Conservation (phyloP, 2,113 vertebrate genomes). For the Gymnobelideus leadbeateri region DNA sequence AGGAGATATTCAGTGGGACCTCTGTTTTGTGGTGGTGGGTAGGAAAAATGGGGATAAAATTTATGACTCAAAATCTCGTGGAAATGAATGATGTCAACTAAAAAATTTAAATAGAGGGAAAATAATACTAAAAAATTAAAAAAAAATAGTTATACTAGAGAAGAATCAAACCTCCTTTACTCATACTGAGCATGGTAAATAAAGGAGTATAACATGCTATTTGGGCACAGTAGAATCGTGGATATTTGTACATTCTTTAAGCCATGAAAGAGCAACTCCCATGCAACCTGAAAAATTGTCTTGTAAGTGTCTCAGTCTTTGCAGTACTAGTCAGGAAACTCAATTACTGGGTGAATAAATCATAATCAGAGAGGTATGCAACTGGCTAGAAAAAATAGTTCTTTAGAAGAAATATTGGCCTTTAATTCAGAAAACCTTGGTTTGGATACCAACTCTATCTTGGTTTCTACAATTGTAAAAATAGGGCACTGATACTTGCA, state of each 20-base stretch:
- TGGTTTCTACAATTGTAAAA: neutral
- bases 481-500: neutral
- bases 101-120: too few relatives aligned
- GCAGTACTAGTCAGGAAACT: neutral
- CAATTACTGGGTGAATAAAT: neutral
- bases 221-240: accelerated
- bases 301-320: neutral
- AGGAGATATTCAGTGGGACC: too few relatives aligned
- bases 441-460: neutral
- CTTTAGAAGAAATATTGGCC: too few relatives aligned
- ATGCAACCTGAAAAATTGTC: neutral
- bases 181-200: accelerated
- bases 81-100: too few relatives aligned
- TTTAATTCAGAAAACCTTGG: neutral
- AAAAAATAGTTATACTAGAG: neutral
- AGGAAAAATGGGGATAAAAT: too few relatives aligned
- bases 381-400: neutral
- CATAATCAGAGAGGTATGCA: neutral
- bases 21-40: too few relatives aligned
- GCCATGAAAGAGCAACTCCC: neutral
- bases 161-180: neutral
- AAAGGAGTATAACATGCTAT: neutral
- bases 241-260: too few relatives aligned
- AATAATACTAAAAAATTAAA: too few relatives aligned
- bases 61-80: too few relatives aligned